Percentiles rank a stretch among this genome's conserved stretches.
Evolutionary conservation across 2,888 invertebrate species (phyloP).

Genomic region (Sinopyrophorus schimmeli): DNA sequence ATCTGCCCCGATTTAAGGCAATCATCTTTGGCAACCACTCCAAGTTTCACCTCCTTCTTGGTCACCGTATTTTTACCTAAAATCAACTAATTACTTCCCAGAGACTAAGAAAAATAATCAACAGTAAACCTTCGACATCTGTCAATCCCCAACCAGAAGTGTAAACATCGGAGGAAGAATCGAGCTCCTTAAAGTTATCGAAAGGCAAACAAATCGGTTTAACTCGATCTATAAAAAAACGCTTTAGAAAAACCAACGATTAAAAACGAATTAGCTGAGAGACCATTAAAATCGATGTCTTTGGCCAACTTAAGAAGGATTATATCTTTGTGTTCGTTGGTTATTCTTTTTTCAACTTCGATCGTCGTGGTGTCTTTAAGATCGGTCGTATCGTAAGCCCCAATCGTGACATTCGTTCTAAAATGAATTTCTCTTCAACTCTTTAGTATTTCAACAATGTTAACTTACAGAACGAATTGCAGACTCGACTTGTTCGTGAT

Average conservation of each 20-base stretch:
- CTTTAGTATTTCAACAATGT: not conserved
- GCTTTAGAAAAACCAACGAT: not conserved
- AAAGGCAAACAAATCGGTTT: constrained; percentile 13
- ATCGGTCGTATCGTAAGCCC: constrained; percentile 5
- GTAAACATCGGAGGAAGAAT: not conserved
- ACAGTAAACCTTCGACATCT: not conserved
- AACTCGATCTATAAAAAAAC: constrained; percentile 1
- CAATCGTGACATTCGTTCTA: constrained; percentile 15
- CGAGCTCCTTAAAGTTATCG: constrained; percentile 2
- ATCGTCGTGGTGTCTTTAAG: not conserved
- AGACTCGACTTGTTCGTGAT: constrained; percentile 6
- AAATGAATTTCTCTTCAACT: not conserved
- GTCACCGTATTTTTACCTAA: not conserved
- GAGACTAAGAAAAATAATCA: not conserved
- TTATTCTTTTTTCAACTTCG: constrained; percentile 4
- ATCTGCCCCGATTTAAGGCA: not conserved
- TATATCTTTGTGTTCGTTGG: not conserved
- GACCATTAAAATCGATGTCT: constrained; percentile 12
- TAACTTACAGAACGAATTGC: constrained; percentile 21
- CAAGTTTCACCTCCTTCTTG: constrained; percentile 2
- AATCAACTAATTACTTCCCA: not conserved
- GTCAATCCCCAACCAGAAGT: constrained; percentile 9
- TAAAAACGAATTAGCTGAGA: constrained; percentile 3
- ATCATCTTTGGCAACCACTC: not conserved
- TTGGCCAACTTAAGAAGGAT: constrained; percentile 7